These are phyloP conservation scores for Hybos culiciformis DNA, from an alignment of 2,888 invertebrate genomes.

Conservation along the genomic window DNA sequence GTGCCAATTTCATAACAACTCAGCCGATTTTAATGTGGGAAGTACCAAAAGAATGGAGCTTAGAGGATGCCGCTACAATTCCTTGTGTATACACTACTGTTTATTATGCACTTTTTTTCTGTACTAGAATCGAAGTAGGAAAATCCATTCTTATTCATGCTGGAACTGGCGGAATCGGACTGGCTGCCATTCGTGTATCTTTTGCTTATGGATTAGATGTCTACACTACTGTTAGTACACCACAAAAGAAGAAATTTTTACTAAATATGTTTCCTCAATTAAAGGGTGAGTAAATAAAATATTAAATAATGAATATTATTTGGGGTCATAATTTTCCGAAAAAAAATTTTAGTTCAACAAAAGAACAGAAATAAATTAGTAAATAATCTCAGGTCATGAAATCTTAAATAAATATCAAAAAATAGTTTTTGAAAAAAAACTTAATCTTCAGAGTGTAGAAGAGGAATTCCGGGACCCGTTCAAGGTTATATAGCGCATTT, in stretches of 20 bases:
- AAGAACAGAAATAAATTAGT: too few relatives aligned
- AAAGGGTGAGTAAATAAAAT: conserved; percentile 35
- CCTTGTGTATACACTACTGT: conserved; percentile 67
- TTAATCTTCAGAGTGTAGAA: too few relatives aligned
- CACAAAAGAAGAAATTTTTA: conserved; percentile 49
- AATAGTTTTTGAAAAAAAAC: too few relatives aligned
- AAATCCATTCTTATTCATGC: conserved; percentile 41
- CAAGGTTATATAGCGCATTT: too few relatives aligned
- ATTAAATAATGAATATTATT: too few relatives aligned
- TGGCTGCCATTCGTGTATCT: conserved; percentile 63
- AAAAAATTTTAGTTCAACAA: too few relatives aligned
- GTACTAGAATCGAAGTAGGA: conserved; percentile 27
- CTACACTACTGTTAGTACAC: conserved; percentile 56
- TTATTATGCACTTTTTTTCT: conserved; percentile 39
- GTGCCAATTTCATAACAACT: conserved; percentile 37
- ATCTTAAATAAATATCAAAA: too few relatives aligned
- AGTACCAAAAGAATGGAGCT: conserved; percentile 55
- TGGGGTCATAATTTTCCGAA: too few relatives aligned
- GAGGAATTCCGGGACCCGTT: too few relatives aligned
- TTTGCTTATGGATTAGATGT: conserved; percentile 49
- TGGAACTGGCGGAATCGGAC: conserved; percentile 59
- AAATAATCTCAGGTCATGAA: too few relatives aligned
- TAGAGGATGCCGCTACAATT: conserved; percentile 62
- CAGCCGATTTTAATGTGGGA: conserved; percentile 40
- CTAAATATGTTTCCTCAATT: conserved; percentile 39